These are phyloP conservation scores for Dryococelus australis DNA, from an alignment of 2,888 invertebrate genomes.

Conservation along the genomic window DNA sequence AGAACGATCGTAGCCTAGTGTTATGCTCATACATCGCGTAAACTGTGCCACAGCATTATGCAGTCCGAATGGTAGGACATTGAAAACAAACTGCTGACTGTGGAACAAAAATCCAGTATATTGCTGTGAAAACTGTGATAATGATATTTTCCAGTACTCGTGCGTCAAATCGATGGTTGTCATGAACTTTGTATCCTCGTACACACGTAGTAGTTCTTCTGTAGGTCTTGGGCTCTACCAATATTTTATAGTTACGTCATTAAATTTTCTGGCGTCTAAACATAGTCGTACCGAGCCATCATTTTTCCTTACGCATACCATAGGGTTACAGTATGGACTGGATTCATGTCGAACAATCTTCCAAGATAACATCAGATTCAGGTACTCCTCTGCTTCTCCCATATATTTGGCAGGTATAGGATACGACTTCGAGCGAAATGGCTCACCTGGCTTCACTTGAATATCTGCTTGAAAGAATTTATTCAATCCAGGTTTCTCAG, in stretches of 20 bases:
- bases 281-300: not conserved
- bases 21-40: not conserved
- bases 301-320: not conserved
- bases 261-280: not conserved
- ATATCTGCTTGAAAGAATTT: no score
- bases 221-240: not conserved
- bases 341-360: not conserved
- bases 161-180: not conserved
- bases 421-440: not conserved
- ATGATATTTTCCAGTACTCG: not conserved
- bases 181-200: not conserved
- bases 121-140: no score
- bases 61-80: not conserved
- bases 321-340: not conserved
- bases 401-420: not conserved
- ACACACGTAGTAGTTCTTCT: not conserved
- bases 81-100: not conserved
- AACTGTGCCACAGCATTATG: not conserved
- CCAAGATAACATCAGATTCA: not conserved
- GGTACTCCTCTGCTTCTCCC: not conserved
- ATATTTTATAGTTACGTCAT: not conserved
- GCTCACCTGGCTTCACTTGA: not conserved
- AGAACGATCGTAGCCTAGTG: not conserved
- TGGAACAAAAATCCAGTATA: not conserved
- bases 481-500: no score